Evolutionary conservation across 2,113 vertebrate genomes (phyloP).

Genomic region (Gymnarchus niloticus): DNA sequence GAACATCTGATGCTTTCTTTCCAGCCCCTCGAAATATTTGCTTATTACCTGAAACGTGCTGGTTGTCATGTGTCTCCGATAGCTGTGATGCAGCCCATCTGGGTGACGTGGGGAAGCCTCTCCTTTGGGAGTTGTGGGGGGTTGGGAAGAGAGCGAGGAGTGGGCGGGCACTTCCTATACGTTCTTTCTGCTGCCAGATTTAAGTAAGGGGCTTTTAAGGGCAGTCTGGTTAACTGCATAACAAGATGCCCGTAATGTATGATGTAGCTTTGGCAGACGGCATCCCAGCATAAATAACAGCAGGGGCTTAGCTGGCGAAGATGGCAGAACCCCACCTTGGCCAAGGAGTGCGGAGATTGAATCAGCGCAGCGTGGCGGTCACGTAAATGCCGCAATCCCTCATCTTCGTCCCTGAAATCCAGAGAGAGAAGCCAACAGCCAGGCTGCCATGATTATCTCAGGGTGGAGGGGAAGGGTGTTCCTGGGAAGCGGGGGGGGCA

Average conservation of each 20-base stretch:
- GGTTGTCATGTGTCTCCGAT: background rate
- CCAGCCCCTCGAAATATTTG: constrained; percentile 48
- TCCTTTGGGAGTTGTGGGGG: too few species aligned
- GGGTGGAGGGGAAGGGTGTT: constrained; percentile 33
- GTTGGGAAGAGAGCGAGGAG: background rate
- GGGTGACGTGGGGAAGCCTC: background rate
- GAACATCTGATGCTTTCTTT: constrained; percentile 48
- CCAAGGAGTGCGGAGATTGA: constrained; percentile 49
- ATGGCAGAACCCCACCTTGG: background rate
- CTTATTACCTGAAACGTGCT: constrained; percentile 51
- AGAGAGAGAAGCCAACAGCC: constrained; percentile 49
- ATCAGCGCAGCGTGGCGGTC: constrained; percentile 65
- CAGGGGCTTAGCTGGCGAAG: background rate
- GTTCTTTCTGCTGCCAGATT: background rate
- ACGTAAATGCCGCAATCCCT: constrained; percentile 75
- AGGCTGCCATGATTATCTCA: constrained; percentile 50
- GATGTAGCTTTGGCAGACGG: constrained; percentile 51
- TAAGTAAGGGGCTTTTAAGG: constrained; percentile 34
- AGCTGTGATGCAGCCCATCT: background rate
- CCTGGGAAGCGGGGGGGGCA: constrained; percentile 58
- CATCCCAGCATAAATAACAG: constrained; percentile 55
- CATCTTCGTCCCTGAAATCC: constrained; percentile 64
- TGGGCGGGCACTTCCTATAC: background rate
- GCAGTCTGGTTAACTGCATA: constrained; percentile 45
- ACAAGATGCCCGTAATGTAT: constrained; percentile 46